phyloP scores from a whole-genome alignment of 2,113 vertebrate species.

The Pluvialis apricaria region DNA sequence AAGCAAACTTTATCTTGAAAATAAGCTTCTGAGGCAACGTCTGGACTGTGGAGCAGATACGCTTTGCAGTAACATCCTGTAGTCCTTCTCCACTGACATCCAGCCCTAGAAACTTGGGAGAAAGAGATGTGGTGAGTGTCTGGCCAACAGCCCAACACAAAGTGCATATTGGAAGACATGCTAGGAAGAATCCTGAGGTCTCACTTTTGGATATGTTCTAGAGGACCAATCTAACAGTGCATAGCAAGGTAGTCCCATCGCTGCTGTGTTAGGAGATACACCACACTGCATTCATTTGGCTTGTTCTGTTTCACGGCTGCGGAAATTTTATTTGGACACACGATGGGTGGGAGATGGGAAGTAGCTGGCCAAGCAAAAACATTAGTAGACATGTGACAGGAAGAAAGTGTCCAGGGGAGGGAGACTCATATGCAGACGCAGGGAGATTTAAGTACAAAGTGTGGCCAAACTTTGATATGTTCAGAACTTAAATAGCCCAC shows the following conservation, averaged over 20 bases:
- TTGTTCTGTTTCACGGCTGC: neutral
- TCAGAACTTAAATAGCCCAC: neutral
- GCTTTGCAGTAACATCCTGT: neutral
- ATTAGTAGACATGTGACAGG: neutral
- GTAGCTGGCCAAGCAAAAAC: neutral
- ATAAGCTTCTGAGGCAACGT: neutral
- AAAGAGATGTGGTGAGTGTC: neutral
- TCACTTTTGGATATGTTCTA: neutral
- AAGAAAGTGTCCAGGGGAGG: neutral
- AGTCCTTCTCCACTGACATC: neutral
- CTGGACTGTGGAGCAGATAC: neutral
- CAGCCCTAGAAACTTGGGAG: neutral
- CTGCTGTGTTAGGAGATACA: neutral
- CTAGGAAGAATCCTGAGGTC: neutral
- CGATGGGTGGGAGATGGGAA: neutral
- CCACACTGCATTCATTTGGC: neutral
- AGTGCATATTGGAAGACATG: neutral
- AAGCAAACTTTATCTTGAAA: neutral
- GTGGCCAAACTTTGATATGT: neutral
- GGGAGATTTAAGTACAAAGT: neutral
- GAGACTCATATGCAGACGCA: neutral
- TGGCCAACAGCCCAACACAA: neutral
- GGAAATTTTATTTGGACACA: neutral
- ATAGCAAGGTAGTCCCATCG: neutral
- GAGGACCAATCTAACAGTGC: neutral